Percentiles rank a stretch among this genome's conserved stretches.
Evolutionary conservation across 2,113 vertebrate genomes (phyloP).

Genomic region (Hippoglossus stenolepis): DNA sequence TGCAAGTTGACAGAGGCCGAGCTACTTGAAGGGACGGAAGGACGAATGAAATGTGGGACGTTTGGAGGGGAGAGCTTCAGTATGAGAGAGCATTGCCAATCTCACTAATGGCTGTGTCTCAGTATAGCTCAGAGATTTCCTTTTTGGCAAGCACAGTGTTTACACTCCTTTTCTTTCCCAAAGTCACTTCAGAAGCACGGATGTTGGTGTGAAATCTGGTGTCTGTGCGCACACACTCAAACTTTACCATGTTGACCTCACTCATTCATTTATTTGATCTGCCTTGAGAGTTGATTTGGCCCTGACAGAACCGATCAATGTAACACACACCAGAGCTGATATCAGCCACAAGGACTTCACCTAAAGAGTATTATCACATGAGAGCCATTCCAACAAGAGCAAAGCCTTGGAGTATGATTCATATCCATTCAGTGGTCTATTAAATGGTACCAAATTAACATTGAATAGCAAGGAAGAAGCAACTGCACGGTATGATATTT

Average conservation of each 20-base stretch:
- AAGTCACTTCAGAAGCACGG: constrained; percentile 11
- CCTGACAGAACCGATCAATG: not conserved
- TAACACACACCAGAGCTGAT: constrained; percentile 1
- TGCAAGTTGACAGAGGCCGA: constrained; percentile 28
- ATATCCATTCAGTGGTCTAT: constrained; percentile 45
- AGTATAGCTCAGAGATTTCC: constrained; percentile 33
- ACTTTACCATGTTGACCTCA: not conserved
- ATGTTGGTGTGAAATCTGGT: not conserved
- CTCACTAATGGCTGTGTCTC: constrained; percentile 46
- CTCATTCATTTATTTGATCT: not conserved
- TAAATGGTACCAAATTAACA: constrained; percentile 60
- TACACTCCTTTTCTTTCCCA: constrained; percentile 5
- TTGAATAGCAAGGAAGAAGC: constrained; percentile 27
- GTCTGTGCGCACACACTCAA: not conserved
- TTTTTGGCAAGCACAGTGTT: constrained; percentile 25
- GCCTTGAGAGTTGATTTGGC: constrained; percentile 7
- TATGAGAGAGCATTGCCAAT: constrained; percentile 30
- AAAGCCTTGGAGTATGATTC: constrained; percentile 39
- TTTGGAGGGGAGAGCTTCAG: constrained; percentile 30
- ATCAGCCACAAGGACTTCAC: not conserved
- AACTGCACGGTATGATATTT: constrained; percentile 65
- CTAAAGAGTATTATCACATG: not conserved
- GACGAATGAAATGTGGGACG: constrained; percentile 19
- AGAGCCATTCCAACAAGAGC: constrained; percentile 19
- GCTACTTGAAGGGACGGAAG: constrained; percentile 18